Evolutionary conservation across 35 echinoderm and acorn worm genomes (phyloP).

Genomic region (Apostichopus japonicus): DNA sequence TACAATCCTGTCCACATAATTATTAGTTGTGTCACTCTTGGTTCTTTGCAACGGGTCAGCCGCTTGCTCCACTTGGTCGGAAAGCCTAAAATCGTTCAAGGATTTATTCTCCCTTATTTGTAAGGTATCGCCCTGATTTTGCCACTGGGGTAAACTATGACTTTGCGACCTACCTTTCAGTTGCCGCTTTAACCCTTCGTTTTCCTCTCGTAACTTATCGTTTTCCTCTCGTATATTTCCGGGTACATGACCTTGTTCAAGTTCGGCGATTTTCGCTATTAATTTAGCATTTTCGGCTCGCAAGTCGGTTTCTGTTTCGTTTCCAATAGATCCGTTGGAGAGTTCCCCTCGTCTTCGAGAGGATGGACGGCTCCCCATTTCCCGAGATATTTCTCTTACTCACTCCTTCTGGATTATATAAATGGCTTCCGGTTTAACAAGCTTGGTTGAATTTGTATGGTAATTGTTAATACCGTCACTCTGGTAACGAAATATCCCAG

Average conservation of each 20-base stretch:
- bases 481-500: too few species aligned
- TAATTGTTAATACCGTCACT: too few species aligned
- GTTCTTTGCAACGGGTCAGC: neutral
- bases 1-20: neutral
- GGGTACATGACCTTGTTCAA: constrained; percentile 27
- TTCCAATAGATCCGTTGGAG: constrained; percentile 44
- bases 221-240: constrained; percentile 57
- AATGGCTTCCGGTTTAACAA: too few species aligned
- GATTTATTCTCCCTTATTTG: constrained; percentile 38
- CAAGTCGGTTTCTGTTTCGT: constrained; percentile 9
- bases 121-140: neutral
- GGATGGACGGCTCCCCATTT: constrained; percentile 73
- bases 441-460: too few species aligned
- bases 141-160: neutral
- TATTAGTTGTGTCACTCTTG: neutral
- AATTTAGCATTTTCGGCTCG: constrained; percentile 60
- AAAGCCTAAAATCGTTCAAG: neutral
- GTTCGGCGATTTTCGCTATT: constrained; percentile 23
- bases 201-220: constrained; percentile 62
- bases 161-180: neutral
- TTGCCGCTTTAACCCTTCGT: constrained; percentile 37
- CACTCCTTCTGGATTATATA: neutral
- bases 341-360: constrained; percentile 8
- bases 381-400: neutral
- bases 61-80: neutral